Conservation (phyloP, 2,888 invertebrate genomes). For the Epirrhoe alternata region DNA sequence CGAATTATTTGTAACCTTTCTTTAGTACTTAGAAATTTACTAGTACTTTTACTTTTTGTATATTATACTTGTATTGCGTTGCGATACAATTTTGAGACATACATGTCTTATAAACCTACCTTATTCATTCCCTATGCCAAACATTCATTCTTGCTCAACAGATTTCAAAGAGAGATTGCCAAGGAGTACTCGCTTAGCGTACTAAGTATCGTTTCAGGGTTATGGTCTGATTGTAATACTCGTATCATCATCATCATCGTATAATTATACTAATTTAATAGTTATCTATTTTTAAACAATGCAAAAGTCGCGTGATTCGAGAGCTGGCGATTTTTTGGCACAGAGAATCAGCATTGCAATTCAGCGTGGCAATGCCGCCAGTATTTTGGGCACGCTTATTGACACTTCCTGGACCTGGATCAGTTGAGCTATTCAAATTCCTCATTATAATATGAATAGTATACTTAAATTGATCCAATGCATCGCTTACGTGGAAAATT, state of each 20-base stretch:
- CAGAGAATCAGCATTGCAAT: no score
- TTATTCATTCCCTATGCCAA: slow-evolving; percentile 9
- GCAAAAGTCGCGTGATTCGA: no score
- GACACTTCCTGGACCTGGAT: no score
- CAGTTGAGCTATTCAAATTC: not conserved
- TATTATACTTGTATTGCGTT: no score
- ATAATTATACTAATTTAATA: no score
- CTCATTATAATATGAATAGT: not conserved
- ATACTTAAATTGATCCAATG: not conserved
- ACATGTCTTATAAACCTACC: not conserved
- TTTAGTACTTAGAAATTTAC: no score
- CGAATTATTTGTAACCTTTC: no score
- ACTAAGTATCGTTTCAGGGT: slow-evolving; percentile 24
- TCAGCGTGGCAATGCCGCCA: no score
- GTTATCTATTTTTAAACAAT: no score
- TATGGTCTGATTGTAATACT: slow-evolving; percentile 4
- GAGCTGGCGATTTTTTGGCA: no score
- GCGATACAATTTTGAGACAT: not conserved
- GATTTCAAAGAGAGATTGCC: slow-evolving; percentile 22
- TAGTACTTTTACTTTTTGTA: no score
- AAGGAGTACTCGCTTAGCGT: slow-evolving; percentile 24
- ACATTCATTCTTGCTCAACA: slow-evolving; percentile 27
- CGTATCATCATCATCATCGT: not conserved
- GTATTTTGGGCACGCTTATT: no score
- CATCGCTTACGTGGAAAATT: slow-evolving; percentile 68